Conservation (phyloP, 2,113 vertebrate genomes). For the Nothobranchius furzeri region DNA sequence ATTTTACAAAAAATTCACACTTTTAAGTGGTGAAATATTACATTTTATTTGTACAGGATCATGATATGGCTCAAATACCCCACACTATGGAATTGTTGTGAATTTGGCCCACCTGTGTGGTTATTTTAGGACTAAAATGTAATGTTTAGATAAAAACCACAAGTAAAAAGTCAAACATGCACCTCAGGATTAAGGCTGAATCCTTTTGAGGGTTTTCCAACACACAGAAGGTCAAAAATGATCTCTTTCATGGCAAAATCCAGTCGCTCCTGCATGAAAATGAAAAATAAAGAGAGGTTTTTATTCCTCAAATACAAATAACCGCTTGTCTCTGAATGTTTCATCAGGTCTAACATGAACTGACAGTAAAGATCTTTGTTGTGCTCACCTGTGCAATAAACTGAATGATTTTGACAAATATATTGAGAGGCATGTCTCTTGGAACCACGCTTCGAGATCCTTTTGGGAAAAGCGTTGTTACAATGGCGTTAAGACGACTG, state of each 20-base stretch:
- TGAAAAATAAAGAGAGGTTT: not conserved
- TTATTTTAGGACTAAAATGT: not conserved
- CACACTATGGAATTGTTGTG: no score
- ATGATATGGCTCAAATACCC: no score
- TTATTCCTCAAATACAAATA: no score
- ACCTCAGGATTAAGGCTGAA: slow-evolving; percentile 99
- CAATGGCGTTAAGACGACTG: slow-evolving; percentile 94
- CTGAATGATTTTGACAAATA: slow-evolving; percentile 99
- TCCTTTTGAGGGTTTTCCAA: slow-evolving; percentile 95
- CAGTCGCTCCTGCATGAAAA: slow-evolving; percentile 86
- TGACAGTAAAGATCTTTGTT: not conserved
- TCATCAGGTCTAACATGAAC: not conserved
- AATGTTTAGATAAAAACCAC: not conserved
- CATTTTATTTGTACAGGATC: no score
- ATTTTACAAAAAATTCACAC: no score
- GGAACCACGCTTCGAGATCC: slow-evolving; percentile 96
- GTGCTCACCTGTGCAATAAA: slow-evolving; percentile 94
- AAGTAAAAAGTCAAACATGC: slow-evolving; percentile 17
- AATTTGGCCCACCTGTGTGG: not conserved
- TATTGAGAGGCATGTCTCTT: slow-evolving; percentile 97
- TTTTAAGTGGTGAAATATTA: no score
- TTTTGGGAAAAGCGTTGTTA: slow-evolving; percentile 96
- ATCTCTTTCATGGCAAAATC: slow-evolving; percentile 99
- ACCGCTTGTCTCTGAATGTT: not conserved
- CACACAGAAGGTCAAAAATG: slow-evolving; percentile 95